A percentile compares a stretch with the other conserved stretches of the same genome.
Evolutionary conservation across 1,140 invertebrate species (phyloP).

Genomic region (Pseudomyrmex concolor): DNA sequence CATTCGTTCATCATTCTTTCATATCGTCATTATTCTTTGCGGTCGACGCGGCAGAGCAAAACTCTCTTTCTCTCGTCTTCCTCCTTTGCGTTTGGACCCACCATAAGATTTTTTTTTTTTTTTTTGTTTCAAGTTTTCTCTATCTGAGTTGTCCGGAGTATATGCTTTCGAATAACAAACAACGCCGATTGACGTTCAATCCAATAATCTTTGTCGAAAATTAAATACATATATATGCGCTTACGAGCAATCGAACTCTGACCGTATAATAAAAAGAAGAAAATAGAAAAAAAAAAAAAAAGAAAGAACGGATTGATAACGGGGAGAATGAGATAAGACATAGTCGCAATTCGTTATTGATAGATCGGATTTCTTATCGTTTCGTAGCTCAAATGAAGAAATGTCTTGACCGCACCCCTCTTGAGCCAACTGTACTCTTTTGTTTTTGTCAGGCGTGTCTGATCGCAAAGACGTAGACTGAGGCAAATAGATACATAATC

Average conservation of each 20-base stretch:
- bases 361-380: neutral
- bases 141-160: slow-evolving; percentile 19
- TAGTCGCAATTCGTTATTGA: neutral
- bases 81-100: slow-evolving; percentile 51
- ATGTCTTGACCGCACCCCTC: neutral
- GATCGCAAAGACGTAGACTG: slow-evolving; percentile 64
- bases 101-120: slow-evolving; percentile 14
- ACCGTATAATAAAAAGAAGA: neutral
- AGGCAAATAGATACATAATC: slow-evolving; percentile 28
- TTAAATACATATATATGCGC: neutral
- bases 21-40: slow-evolving; percentile 71
- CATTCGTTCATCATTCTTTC: slow-evolving; percentile 62
- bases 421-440: slow-evolving; percentile 24
- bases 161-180: neutral
- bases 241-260: neutral
- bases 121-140: neutral
- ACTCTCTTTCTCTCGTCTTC: slow-evolving; percentile 55
- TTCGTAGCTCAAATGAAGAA: slow-evolving; percentile 4
- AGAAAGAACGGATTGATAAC: slow-evolving; percentile 13
- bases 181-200: neutral
- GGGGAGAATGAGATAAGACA: slow-evolving; percentile 10
- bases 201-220: neutral
- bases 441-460: slow-evolving; percentile 53
- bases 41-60: slow-evolving; percentile 59
- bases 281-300: slow-evolving; percentile 19